Base-by-base conservation (phyloP, 2,113 vertebrate species). In the Furnarius figulus region DNA sequence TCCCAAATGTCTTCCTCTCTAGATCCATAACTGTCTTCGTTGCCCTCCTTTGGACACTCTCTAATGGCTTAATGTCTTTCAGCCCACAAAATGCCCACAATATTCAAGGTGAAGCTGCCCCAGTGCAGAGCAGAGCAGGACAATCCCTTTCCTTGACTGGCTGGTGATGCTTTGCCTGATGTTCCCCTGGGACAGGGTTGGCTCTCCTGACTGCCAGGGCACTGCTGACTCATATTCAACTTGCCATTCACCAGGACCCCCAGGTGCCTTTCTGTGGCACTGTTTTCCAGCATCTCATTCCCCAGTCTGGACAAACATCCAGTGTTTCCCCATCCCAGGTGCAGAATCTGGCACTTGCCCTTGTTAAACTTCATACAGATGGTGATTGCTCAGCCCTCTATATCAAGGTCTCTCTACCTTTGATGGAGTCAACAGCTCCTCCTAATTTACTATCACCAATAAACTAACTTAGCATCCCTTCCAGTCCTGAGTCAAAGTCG, bases 121-220 rank as follows among this genome's bases (percentile, higher is more conserved):
- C 23, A 77, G 27, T 3, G 8, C 53, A 72, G n/a, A 42, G 35
- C 35, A 79, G 58, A 72, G 30, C 0, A 0, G 10, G 40, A 47
- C 40, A 39, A 12, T 63, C 24, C 24, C 9, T 7, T 49, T 24
- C 5, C 49, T 88, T 19, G 13, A 31, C 35, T 0, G 0, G 40
- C 49, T 72, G 46, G 14, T 0, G 0, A 18, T 80, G 35, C 35
- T 49, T 49, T 40, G 66, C 49, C 42, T 80, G 16, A 27, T 73
- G 25, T 3, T 3, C 0, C 14, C 7, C 14, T 21, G 4, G 42
- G 25, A 56, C 35, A 49, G 0, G 0, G 5, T 0, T 59, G 16
- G 25, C 9, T 2, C 24, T 65, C 17, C 66, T 56, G 13, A 21
- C 30, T 65, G 30, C 40, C 42, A 37, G 35, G 22, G 25, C 31